Base-by-base conservation (phyloP, 2,113 vertebrate genomes). In the Vireo altiloquus region DNA sequence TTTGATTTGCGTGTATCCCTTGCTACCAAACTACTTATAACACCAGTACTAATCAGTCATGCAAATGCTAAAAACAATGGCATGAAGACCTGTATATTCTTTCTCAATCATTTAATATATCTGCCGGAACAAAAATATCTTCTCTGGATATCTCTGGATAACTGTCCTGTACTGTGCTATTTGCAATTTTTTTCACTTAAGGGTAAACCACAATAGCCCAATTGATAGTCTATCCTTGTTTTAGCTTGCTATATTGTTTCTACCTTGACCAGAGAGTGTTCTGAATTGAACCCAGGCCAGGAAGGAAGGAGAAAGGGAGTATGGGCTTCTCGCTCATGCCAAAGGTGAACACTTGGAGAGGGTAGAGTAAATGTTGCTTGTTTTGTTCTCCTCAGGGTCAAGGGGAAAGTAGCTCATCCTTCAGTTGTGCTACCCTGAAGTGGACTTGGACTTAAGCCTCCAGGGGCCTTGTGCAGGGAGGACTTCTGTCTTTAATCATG, bases 151-250 rank as follows among this genome's bases (percentile, higher is more conserved):
- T 53, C 42, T 80, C 40, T 76, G 77, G 63, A 46, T 89, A 70
- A 20, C 16, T 82, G 35, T 82, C 44, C 28, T 86, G 2, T 65
- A 9, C 46, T 74, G 35, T 1, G 1, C 39, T 70, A 1, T 90
- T 80, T 59, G 50, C 82, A 74, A 50, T 86, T 94, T 61, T 50
- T 92, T 93, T 90, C 63, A 74, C 35, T 80, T 69, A 57, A 72
- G 59, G 44, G 50, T 86, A 79, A 88, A 56, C 82, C 76, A 40
- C 82, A 89, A 15, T 22, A 86, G 37, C 53, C 79, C 77, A 88
- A 10, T 30, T 90, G 46, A 53, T 50, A 53, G 25, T 31, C 46
- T 40, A 21, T 53, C 53, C 60, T 77, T 90, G 79, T 66, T 92
- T 52, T 71, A 71, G 47, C 64, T 84, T 89, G 57, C 37, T 84